Conservation (phyloP, 92 coral and sea anemone species). For the Heteractis magnifica region DNA sequence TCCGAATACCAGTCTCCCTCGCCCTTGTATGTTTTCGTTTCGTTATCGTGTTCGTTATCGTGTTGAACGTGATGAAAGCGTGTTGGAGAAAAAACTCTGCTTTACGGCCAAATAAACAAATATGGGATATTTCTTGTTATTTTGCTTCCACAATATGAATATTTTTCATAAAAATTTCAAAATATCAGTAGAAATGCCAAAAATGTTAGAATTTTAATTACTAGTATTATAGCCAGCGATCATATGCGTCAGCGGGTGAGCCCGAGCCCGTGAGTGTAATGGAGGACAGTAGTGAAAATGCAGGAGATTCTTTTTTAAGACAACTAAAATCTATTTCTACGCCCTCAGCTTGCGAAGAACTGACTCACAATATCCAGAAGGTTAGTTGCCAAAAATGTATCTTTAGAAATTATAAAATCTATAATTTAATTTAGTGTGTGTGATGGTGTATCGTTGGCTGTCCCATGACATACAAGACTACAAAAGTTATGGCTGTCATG, state of each 20-base stretch:
- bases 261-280: neutral
- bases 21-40: neutral
- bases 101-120: no score
- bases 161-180: no score
- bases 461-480: no score
- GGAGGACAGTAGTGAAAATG: neutral
- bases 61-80: neutral
- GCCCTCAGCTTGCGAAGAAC: neutral
- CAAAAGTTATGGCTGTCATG: no score
- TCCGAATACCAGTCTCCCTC: neutral
- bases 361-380: neutral
- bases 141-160: no score
- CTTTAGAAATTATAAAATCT: no score
- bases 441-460: no score
- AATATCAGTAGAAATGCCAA: neutral
- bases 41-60: neutral
- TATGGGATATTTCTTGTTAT: no score
- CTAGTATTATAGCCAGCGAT: slow-evolving; percentile 2
- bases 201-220: neutral
- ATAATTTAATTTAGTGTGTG: no score
- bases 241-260: neutral
- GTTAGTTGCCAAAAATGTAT: neutral
- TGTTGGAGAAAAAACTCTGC: neutral
- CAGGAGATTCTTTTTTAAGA: neutral
- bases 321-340: neutral